Conservation (phyloP, 2,113 vertebrate species). For the Hirundichthys speculiger region DNA sequence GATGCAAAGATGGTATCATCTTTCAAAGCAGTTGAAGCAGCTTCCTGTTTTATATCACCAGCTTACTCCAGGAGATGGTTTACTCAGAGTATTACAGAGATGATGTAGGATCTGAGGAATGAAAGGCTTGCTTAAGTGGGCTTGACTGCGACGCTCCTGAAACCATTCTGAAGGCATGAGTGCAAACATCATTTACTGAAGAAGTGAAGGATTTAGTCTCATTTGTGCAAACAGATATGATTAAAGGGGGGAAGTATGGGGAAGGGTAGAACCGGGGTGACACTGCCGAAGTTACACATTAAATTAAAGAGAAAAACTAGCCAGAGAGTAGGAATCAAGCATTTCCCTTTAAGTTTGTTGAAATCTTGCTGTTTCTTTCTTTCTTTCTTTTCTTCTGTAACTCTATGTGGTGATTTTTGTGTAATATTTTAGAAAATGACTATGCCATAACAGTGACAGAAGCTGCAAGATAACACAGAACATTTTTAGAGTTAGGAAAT, state of each 20-base stretch:
- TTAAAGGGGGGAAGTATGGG: slow-evolving; percentile 40
- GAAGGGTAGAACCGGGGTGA: slow-evolving; percentile 14
- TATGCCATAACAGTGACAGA: too few species aligned
- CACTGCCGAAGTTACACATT: slow-evolving; percentile 50
- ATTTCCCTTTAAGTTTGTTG: slow-evolving; percentile 7
- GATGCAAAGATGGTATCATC: slow-evolving; percentile 27
- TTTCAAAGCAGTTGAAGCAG: slow-evolving; percentile 44
- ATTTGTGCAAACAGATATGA: slow-evolving; percentile 57
- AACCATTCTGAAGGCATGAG: slow-evolving; percentile 36
- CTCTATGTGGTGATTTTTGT: too few species aligned
- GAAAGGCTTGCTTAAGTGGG: slow-evolving; percentile 36
- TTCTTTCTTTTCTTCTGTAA: too few species aligned
- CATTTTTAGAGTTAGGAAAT: too few species aligned
- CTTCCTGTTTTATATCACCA: slow-evolving; percentile 32
- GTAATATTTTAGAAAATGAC: too few species aligned
- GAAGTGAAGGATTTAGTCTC: slow-evolving; percentile 53
- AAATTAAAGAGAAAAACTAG: slow-evolving; percentile 61
- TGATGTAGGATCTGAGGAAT: slow-evolving; percentile 41
- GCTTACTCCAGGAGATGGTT: slow-evolving; percentile 35
- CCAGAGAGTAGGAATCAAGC: slow-evolving; percentile 30
- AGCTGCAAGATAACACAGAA: too few species aligned
- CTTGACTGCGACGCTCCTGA: slow-evolving; percentile 54
- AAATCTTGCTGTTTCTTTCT: too few species aligned
- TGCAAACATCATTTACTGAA: slow-evolving; percentile 56
- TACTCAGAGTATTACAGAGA: slow-evolving; percentile 56